Conservation (phyloP, 2,797 vertebrate species). For the Gastrophryne carolinensis region DNA sequence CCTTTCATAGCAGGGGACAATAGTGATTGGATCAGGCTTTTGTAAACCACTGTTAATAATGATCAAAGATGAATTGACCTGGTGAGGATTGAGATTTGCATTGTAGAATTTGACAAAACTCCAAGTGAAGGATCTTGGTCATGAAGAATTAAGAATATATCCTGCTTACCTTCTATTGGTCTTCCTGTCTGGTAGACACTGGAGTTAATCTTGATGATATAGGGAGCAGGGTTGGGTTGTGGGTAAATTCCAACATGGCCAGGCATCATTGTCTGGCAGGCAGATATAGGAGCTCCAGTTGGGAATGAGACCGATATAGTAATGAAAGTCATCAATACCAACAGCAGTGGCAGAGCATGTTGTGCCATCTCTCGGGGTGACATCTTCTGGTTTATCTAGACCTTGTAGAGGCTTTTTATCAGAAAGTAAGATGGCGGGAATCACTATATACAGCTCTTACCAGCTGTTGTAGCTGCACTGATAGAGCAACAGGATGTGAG, state of each 20-base stretch:
- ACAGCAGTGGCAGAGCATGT: not conserved
- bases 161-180: slow-evolving; percentile 63
- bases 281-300: slow-evolving; percentile 57
- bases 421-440: not conserved
- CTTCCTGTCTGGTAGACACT: slow-evolving; percentile 54
- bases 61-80: too few relatives aligned
- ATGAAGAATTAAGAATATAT: too few relatives aligned
- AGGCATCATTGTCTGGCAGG: slow-evolving; percentile 64
- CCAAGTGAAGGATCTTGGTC: too few relatives aligned
- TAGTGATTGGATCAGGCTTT: too few relatives aligned
- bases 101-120: too few relatives aligned
- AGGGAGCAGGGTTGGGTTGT: slow-evolving; percentile 58
- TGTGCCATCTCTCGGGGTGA: not conserved
- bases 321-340: not conserved
- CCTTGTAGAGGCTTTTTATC: not conserved
- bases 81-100: too few relatives aligned
- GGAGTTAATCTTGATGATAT: slow-evolving; percentile 55
- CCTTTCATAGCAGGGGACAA: too few relatives aligned
- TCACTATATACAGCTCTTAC: not conserved
- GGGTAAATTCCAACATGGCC: slow-evolving; percentile 55
- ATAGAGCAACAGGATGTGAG: not conserved
- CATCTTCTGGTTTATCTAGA: not conserved
- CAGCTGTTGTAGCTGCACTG: not conserved
- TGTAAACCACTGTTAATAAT: too few relatives aligned
- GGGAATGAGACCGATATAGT: slow-evolving; percentile 35